phyloP scores from a whole-genome alignment of 2,888 invertebrate genomes.

The Allygus modestus region DNA sequence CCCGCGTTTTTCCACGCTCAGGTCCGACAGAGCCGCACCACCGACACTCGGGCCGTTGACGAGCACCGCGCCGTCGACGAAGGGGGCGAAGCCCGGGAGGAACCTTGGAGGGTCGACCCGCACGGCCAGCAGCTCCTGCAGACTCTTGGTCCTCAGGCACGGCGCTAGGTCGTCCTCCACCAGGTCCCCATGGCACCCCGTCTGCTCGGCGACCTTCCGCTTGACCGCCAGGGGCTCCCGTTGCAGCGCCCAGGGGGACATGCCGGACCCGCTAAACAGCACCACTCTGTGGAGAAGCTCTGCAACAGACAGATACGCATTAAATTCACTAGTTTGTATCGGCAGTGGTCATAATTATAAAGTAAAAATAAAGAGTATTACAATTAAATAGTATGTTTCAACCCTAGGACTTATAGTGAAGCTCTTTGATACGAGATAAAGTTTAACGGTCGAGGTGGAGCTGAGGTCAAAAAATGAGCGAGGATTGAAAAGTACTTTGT shows the following conservation, averaged over 20 bases:
- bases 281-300: constrained; percentile 93
- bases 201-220: constrained; percentile 88
- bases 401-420: too few relatives aligned
- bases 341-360: too few relatives aligned
- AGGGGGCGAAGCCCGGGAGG: constrained; percentile 95
- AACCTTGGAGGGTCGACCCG: constrained; percentile 89
- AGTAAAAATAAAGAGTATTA: constrained; percentile 16
- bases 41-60: constrained; percentile 71
- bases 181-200: constrained; percentile 88
- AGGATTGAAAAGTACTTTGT: too few relatives aligned
- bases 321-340: too few relatives aligned
- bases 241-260: constrained; percentile 95
- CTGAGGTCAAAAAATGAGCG: too few relatives aligned
- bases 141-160: constrained; percentile 88
- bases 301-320: too few relatives aligned
- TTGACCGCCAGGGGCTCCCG: constrained; percentile 90
- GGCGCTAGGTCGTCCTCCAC: constrained; percentile 90
- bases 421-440: too few relatives aligned
- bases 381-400: too few relatives aligned
- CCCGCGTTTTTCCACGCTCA: constrained; percentile 73
- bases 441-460: too few relatives aligned
- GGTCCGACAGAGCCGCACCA: constrained; percentile 64
- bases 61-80: constrained; percentile 93
- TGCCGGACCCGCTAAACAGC: constrained; percentile 92
- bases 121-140: constrained; percentile 81